These are phyloP conservation scores for Pemphredon lugubris DNA, from an alignment of 2,888 invertebrate species.

Conservation along the genomic window DNA sequence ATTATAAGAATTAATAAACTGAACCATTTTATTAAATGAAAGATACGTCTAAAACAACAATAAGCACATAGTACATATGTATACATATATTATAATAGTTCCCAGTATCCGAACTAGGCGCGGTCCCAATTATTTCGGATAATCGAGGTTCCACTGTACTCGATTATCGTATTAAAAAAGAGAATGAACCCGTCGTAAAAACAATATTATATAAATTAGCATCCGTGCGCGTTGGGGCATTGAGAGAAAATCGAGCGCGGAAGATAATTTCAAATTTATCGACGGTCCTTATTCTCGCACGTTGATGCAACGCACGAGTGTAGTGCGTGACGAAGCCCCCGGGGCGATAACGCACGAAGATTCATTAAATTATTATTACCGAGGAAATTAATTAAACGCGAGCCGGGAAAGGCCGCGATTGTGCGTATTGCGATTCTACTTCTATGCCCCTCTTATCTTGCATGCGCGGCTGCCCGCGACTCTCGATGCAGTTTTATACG, in stretches of 20 bases:
- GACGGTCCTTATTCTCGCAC: conserved; percentile 7
- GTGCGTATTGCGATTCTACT: conserved; percentile 2
- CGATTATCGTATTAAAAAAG: too few species aligned
- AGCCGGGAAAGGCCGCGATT: conserved; percentile 31
- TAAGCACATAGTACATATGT: too few species aligned
- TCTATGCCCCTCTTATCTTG: conserved; percentile 34
- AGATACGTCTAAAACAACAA: too few species aligned
- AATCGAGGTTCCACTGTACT: too few species aligned
- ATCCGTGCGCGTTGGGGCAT: too few species aligned
- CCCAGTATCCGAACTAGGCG: too few species aligned
- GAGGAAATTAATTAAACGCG: conserved; percentile 54
- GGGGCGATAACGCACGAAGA: conserved; percentile 50
- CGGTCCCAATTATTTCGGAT: too few species aligned
- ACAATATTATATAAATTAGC: too few species aligned
- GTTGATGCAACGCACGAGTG: conserved; percentile 53
- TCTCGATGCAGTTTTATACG: conserved; percentile 15
- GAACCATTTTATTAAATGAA: too few species aligned
- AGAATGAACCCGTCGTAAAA: too few species aligned
- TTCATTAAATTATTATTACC: conserved; percentile 56
- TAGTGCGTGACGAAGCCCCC: conserved; percentile 45
- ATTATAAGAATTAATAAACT: too few species aligned
- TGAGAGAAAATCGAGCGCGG: not conserved
- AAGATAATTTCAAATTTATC: conserved; percentile 21
- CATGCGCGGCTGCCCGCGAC: not conserved
- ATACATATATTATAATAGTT: too few species aligned